Percentiles rank a stretch among this genome's conserved stretches.
Conservation (phyloP, 2,797 vertebrate species). For the Channa striata region DNA sequence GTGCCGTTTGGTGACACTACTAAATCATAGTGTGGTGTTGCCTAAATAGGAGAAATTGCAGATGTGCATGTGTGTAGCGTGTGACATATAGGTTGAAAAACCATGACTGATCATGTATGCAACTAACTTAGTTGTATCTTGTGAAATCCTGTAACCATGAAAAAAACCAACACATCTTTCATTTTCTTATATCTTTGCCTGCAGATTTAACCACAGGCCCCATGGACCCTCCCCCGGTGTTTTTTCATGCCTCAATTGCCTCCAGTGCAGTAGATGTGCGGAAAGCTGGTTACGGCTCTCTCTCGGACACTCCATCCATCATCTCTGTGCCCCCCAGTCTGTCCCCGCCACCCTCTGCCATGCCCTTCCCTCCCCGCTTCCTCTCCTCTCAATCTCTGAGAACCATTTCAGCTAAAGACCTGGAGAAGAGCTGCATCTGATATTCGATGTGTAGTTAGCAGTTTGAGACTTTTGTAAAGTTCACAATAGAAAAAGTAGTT, state of each 20-base stretch:
- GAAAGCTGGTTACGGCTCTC: slow-evolving; percentile 81
- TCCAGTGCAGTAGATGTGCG: slow-evolving; percentile 64
- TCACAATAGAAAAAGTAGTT: slow-evolving; percentile 1
- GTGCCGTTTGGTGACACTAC: not conserved
- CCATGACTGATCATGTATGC: not conserved
- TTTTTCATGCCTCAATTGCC: slow-evolving; percentile 63
- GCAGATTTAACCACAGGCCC: slow-evolving; percentile 77
- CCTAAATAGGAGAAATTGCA: not conserved
- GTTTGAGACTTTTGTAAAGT: not conserved
- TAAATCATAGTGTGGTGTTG: not conserved
- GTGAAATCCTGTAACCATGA: not conserved
- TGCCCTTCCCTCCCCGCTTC: slow-evolving; percentile 84
- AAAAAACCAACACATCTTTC: not conserved
- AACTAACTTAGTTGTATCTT: not conserved
- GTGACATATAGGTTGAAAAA: not conserved
- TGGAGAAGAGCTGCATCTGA: slow-evolving; percentile 83
- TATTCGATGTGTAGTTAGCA: not conserved
- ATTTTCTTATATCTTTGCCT: slow-evolving; percentile 11
- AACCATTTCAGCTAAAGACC: slow-evolving; percentile 84
- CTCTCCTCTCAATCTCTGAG: slow-evolving; percentile 76
- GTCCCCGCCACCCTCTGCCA: slow-evolving; percentile 81
- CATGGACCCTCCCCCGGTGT: slow-evolving; percentile 70
- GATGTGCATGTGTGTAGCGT: not conserved
- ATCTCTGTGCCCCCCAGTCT: slow-evolving; percentile 88
- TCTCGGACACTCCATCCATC: slow-evolving; percentile 86